Percentiles rank a stretch among this genome's conserved stretches.
Conservation (phyloP, 1,140 invertebrate species). For the Sycobia sp. region DNA sequence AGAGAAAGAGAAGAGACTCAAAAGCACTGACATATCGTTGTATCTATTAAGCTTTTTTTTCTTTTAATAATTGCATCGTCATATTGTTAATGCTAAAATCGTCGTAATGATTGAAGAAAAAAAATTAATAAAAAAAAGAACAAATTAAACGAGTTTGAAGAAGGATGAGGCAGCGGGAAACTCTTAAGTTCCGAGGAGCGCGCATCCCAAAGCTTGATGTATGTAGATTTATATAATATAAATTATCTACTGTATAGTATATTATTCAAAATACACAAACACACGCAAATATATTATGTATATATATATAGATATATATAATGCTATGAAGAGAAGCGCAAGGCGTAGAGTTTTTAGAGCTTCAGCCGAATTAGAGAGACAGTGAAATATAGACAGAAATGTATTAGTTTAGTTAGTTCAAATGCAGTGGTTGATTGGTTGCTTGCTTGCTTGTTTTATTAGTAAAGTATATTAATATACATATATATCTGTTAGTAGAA, state of each 20-base stretch:
- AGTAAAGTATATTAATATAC: too few species aligned
- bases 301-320: too few species aligned
- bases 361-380: conserved; percentile 28
- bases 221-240: conserved; percentile 6
- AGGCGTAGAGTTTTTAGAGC: conserved; percentile 33
- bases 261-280: conserved; percentile 33
- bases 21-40: conserved; percentile 24
- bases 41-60: conserved; percentile 11
- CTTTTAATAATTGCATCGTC: conserved; percentile 2
- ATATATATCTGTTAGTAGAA: too few species aligned
- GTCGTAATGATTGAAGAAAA: conserved; percentile 10
- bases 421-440: conserved; percentile 35
- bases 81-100: conserved; percentile 10
- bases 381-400: conserved; percentile 27
- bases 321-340: conserved; percentile 29
- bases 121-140: conserved; percentile 25
- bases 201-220: conserved; percentile 28
- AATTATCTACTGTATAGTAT: conserved; percentile 26
- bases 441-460: conserved; percentile 2
- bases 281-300: conserved; percentile 33
- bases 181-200: conserved; percentile 36
- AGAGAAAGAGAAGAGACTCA: conserved; percentile 24
- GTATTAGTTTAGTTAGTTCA: conserved; percentile 18
- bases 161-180: conserved; percentile 47
- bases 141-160: too few species aligned